Evolutionary conservation across 1,140 invertebrate genomes (phyloP), one percentile per base, ranked within the genome.

Genomic region (Heliothis subflexa): DNA sequence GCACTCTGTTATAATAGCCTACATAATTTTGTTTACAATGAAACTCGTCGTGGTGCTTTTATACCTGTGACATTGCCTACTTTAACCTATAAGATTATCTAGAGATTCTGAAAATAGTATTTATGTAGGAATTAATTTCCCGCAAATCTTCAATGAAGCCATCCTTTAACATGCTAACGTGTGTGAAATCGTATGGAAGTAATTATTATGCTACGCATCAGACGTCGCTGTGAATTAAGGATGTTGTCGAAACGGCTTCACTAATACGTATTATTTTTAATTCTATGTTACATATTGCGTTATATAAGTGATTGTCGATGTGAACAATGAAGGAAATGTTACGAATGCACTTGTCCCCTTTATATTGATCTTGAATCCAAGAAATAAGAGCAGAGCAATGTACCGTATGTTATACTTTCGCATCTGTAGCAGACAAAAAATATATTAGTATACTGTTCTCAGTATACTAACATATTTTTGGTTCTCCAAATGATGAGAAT

Each of bases 181-280:
- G 84, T 81, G 89, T 91, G 88, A 88, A 91, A 89, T 91, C 84
- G 81, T 80, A 84, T 89, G 88, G 87, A 90, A 88, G 79, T 86
- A 83, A 88, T 91, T 89, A 86, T 84, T 88, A 91, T 93, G 87
- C 90, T 70, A 84, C 80, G 82, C 84, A 78, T 82, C 71, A 78
- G 61, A 83, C 83, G 86, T 84, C 89, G 84, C 81, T 70, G 79
- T 82, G 81, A 87, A 85, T 90, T 86, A 87, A 84, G 83, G 81
- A 88, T 85, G 81, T 85, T 87, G 83, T 85, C 80, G 82, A 87
- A 89, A 81, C 73, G 49, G 25, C 79, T 59, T 54, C 73, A 62
- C 68, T 40, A 52, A 76, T 52, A 47, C 21, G 59, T 62, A 50
- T 68, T 55, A 68, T 77, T 77, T 68, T 77, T 75, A 75, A 64